phyloP scores from a whole-genome alignment of 2,113 vertebrate species.

The Phrynosoma blainvillii region DNA sequence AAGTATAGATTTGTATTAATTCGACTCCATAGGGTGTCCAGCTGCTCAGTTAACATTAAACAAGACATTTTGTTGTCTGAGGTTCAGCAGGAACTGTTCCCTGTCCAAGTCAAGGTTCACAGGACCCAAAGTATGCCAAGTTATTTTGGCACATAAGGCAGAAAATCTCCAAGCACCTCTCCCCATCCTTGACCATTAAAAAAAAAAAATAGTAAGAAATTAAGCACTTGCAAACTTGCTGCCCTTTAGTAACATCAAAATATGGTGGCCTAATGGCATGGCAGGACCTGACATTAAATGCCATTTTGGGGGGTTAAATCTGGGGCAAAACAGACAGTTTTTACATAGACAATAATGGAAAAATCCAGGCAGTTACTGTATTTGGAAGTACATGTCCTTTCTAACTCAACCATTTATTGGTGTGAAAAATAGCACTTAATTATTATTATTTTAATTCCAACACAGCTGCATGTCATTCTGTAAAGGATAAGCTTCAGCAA shows the following conservation, averaged over 20 bases:
- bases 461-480: not conserved
- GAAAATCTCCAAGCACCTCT: not conserved
- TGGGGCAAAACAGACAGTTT: not conserved
- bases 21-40: not conserved
- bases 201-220: not conserved
- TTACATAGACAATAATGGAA: not conserved
- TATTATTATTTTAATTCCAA: not conserved
- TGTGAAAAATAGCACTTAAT: not conserved
- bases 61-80: not conserved
- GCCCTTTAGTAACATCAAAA: not conserved
- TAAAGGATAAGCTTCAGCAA: not conserved
- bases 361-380: not conserved
- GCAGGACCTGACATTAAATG: not conserved
- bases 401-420: not conserved
- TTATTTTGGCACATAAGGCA: not conserved
- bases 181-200: not conserved
- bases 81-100: not conserved
- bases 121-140: not conserved
- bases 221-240: not conserved
- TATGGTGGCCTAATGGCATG: not conserved
- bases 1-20: not conserved
- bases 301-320: too few relatives aligned
- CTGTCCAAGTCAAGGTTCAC: not conserved
- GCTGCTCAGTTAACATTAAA: not conserved
- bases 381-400: not conserved